A percentile compares a stretch with the other conserved stretches of the same genome.
phyloP scores from a whole-genome alignment of 2,888 invertebrate genomes.

The Trissoscelio sp. region DNA sequence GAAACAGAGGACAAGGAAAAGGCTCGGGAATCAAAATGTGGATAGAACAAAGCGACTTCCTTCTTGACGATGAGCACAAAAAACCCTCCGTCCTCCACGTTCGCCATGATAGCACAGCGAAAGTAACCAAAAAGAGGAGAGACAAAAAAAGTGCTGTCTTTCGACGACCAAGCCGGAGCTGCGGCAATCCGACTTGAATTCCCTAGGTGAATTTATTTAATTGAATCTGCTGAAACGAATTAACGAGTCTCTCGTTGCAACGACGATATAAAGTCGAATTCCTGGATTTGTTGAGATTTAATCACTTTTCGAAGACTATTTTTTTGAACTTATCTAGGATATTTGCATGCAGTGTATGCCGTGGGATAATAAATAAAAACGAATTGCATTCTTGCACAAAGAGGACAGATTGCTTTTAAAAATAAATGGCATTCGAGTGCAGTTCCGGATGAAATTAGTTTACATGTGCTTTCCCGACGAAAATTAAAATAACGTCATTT shows the following conservation, averaged over 20 bases:
- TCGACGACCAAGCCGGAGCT: constrained; percentile 53
- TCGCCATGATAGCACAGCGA: constrained; percentile 38
- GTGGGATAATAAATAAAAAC: too few species aligned
- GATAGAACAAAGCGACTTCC: constrained; percentile 53
- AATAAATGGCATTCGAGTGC: too few species aligned
- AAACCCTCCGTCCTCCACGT: constrained; percentile 22
- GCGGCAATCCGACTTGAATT: constrained; percentile 70
- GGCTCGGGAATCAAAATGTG: constrained; percentile 50
- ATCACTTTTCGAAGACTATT: not conserved
- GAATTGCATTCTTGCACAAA: too few species aligned
- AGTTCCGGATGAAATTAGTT: not conserved
- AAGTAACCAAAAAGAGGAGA: constrained; percentile 46
- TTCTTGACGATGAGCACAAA: constrained; percentile 45
- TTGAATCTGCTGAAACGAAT: constrained; percentile 74
- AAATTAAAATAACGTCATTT: not conserved
- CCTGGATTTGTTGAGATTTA: constrained; percentile 17
- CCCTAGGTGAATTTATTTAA: constrained; percentile 73
- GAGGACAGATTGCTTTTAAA: too few species aligned
- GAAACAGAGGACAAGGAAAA: constrained; percentile 18
- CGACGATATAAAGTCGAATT: constrained; percentile 28
- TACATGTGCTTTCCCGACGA: too few species aligned
- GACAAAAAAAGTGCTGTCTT: constrained; percentile 38
- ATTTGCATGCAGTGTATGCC: too few species aligned
- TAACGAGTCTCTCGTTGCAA: constrained; percentile 70
- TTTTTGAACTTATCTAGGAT: too few species aligned